Conservation (phyloP, 2,888 invertebrate genomes). For the Ornithoptera priamus region DNA sequence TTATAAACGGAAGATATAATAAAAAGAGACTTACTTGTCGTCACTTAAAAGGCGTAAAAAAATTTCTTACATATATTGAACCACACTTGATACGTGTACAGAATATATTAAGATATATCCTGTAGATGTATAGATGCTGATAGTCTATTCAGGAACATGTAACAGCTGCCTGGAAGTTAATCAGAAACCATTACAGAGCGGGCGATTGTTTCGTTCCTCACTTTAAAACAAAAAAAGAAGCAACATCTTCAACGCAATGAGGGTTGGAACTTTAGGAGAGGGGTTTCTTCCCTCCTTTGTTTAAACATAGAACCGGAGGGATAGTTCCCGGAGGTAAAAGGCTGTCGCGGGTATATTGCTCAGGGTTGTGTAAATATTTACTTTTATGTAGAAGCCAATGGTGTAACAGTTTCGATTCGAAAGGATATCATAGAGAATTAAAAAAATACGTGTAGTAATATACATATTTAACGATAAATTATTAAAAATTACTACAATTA, state of each 20-base stretch:
- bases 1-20: too few relatives aligned
- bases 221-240: slow-evolving; percentile 9
- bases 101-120: too few relatives aligned
- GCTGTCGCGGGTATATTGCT: slow-evolving; percentile 4
- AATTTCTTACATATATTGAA: too few relatives aligned
- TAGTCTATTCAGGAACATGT: not conserved
- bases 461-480: too few relatives aligned
- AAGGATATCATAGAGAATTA: too few relatives aligned
- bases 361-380: not conserved
- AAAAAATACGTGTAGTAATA: too few relatives aligned
- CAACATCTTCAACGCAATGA: slow-evolving; percentile 15
- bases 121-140: too few relatives aligned
- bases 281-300: slow-evolving; percentile 26
- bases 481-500: too few relatives aligned
- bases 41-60: too few relatives aligned
- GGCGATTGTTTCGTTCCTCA: slow-evolving; percentile 14
- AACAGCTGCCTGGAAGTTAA: slow-evolving; percentile 10
- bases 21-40: too few relatives aligned
- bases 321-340: slow-evolving; percentile 21
- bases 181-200: slow-evolving; percentile 25
- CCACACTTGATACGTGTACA: too few relatives aligned
- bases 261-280: slow-evolving; percentile 23
- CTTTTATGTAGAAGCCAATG: not conserved
- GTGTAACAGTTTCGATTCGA: too few relatives aligned
- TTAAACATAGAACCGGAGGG: slow-evolving; percentile 22